Percentiles rank a stretch among this genome's conserved stretches.
These are phyloP conservation scores for Rhagonycha lutea DNA, from an alignment of 2,888 invertebrate genomes.

Conservation along the genomic window DNA sequence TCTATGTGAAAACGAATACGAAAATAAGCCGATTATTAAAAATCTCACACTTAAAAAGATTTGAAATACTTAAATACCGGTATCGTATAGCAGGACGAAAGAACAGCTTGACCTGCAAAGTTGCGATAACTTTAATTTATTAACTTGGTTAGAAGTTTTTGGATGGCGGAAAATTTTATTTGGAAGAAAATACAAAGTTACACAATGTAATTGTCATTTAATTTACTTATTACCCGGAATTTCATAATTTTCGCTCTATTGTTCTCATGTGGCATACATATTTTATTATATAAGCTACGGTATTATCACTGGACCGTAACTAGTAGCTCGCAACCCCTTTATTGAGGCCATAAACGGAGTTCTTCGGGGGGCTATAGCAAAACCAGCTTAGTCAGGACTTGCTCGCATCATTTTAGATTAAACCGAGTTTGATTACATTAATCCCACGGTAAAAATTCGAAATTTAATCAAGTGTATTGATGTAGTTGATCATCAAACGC, in stretches of 20 bases:
- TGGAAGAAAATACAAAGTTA: neutral
- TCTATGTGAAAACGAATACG: slow-evolving; percentile 10
- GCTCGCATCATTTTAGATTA: slow-evolving; percentile 32
- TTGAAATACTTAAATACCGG: slow-evolving; percentile 7
- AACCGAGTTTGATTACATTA: slow-evolving; percentile 35
- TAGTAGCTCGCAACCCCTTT: slow-evolving; percentile 30
- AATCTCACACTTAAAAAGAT: slow-evolving; percentile 16
- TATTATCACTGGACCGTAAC: slow-evolving; percentile 32
- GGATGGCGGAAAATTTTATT: neutral
- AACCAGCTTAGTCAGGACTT: slow-evolving; percentile 30
- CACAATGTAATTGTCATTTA: slow-evolving; percentile 20
- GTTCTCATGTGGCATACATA: slow-evolving; percentile 33
- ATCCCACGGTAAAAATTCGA: slow-evolving; percentile 28
- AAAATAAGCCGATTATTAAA: slow-evolving; percentile 19
- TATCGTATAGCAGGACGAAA: slow-evolving; percentile 6
- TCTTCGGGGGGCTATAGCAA: slow-evolving; percentile 35
- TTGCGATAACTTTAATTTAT: slow-evolving; percentile 8
- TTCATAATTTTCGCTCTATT: slow-evolving; percentile 24
- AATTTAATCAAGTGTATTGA: slow-evolving; percentile 34
- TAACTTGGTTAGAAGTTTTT: neutral
- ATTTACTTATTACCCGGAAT: slow-evolving; percentile 24
- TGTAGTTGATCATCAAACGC: slow-evolving; percentile 30
- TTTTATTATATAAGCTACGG: slow-evolving; percentile 33
- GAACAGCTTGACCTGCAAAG: slow-evolving; percentile 22
- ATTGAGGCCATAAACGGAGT: slow-evolving; percentile 36